Evolutionary conservation across 2,797 vertebrate species (phyloP), one percentile per base, ranked within the genome.

Genomic region (Prunella strophiata): DNA sequence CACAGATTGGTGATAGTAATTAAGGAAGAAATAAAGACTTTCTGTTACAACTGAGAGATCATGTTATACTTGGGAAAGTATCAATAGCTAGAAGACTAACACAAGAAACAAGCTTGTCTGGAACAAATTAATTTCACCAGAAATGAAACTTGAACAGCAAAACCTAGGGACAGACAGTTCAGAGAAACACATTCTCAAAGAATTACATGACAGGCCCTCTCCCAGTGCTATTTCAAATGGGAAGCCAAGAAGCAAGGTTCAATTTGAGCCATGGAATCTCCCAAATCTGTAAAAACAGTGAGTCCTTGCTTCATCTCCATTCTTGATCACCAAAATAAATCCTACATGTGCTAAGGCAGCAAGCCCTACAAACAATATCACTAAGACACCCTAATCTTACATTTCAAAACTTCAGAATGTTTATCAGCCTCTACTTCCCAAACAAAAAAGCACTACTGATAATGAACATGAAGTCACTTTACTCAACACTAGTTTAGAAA

Each of bases 1-100:
- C 34, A 65, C 26, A 73, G 42, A 70, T 8, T 19, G 5, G 25
- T 30, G 22, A 87, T 3, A 66, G 16, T 25, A 88, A 77, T 42
- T 70, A 78, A 59, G 20, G 40, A 88, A 78, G 30, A 91, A 87
- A 86, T 8, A 13, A 92, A 92, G 47, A 47, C 27, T 50, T 58
- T 42, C 43, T 8, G 4, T 66, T 79, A 79, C 9, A 76, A 82
- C 6, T n/a, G 38, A 87, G 25, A 82, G 40, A 89, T 7, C 8
- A 38, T 1, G 2, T 42, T 70, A 70, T 5, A 62, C 4, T 73
- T 1, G 4, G 29, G 30, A 40, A 74, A 68, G 36, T 0, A 3
- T 42, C 45, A 80, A 23, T 2, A 79, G 29, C 3, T 19, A 48
- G 26, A 55, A 74, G 29, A 32, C 67, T 76, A 88, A 55, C 23